phyloP scores from a whole-genome alignment of 2,797 vertebrate genomes.

The Thamnophis elegans region DNA sequence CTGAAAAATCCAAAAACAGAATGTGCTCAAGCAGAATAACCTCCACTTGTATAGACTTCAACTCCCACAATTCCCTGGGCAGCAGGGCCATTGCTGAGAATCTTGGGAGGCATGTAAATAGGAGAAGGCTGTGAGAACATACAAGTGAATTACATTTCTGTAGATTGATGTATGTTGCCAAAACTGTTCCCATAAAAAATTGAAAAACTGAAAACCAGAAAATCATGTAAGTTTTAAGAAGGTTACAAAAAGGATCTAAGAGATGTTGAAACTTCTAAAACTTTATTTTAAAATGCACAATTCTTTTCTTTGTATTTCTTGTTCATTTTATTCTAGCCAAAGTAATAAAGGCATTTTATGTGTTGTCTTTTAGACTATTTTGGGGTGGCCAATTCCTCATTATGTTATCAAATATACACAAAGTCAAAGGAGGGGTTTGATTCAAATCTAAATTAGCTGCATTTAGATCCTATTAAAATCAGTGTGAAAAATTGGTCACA shows the following conservation, averaged over 20 bases:
- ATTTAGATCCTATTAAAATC: not conserved
- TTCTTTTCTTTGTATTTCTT: not conserved
- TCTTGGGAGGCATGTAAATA: not conserved
- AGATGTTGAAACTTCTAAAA: not conserved
- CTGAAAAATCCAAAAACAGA: not conserved
- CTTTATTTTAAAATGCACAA: not conserved
- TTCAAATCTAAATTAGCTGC: not conserved
- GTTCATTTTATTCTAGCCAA: not conserved
- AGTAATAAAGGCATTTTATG: not conserved
- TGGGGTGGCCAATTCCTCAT: not conserved
- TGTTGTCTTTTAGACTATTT: not conserved
- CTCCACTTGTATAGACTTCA: not conserved
- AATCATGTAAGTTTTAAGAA: slow-evolving; percentile 2
- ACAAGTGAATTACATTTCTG: not conserved
- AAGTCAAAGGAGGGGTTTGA: not conserved
- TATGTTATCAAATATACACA: not conserved
- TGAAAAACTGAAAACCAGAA: not conserved
- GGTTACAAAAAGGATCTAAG: not conserved
- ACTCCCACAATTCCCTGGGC: not conserved
- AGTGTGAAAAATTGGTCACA: not conserved
- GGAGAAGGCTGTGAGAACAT: not conserved
- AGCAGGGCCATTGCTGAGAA: not conserved
- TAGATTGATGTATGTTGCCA: not conserved
- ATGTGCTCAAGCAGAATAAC: not conserved
- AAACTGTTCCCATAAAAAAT: not conserved